A percentile compares a stretch with the other conserved stretches of the same genome.
Evolutionary conservation across 1,140 invertebrate genomes (phyloP).

Genomic region (Acromyrmex echinatior): DNA sequence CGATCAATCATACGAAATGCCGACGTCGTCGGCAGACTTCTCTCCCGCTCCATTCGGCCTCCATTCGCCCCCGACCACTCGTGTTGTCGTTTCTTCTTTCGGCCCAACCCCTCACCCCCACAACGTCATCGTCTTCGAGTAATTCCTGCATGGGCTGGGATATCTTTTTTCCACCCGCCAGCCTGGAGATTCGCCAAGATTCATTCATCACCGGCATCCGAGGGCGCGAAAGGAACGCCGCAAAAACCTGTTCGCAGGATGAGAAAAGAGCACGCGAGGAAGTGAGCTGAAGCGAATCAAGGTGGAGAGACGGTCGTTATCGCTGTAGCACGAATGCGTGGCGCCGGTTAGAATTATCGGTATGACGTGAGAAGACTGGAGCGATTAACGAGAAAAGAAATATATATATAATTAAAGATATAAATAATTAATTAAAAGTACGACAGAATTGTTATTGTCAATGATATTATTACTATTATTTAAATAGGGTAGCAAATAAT

Average conservation of each 20-base stretch:
- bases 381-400: conserved; percentile 16
- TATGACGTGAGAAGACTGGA: conserved; percentile 34
- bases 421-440: not conserved
- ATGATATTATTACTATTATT: not conserved
- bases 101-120: conserved; percentile 41
- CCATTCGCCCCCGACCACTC: conserved; percentile 63
- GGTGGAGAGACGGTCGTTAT: conserved; percentile 72
- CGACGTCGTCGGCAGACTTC: conserved; percentile 76
- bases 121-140: conserved; percentile 76
- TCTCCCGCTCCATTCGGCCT: conserved; percentile 62
- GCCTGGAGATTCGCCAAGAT: conserved; percentile 77
- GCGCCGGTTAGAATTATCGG: conserved; percentile 64
- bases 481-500: not conserved
- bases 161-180: conserved; percentile 72
- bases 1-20: conserved; percentile 79
- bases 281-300: conserved; percentile 66
- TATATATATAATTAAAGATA: not conserved
- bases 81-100: conserved; percentile 78
- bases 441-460: conserved; percentile 2
- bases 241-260: conserved; percentile 67
- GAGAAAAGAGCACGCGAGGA: conserved; percentile 66
- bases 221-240: conserved; percentile 74
- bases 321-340: conserved; percentile 43
- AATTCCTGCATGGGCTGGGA: conserved; percentile 72
- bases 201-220: conserved; percentile 77